A percentile compares a stretch with the other conserved stretches of the same genome.
Conservation (phyloP, 2,888 invertebrate species). For the Crossocerus cetratus region DNA sequence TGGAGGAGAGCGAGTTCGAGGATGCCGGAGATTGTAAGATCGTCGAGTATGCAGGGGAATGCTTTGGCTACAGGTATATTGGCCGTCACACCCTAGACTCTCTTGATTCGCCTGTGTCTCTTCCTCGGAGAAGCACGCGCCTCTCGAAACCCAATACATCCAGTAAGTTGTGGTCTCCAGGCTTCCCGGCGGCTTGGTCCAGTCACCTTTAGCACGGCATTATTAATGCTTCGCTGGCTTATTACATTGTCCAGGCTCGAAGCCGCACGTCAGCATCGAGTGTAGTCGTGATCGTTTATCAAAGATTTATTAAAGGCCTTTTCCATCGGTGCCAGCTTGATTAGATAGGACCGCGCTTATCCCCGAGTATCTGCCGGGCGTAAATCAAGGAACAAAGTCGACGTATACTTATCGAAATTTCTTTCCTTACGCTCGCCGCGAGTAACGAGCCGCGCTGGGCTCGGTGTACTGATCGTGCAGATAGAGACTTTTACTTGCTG, state of each 20-base stretch:
- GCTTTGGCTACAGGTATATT: constrained; percentile 23
- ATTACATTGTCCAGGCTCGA: background rate
- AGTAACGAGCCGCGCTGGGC: background rate
- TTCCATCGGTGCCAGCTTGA: background rate
- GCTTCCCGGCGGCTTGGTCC: background rate
- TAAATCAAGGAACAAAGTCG: constrained; percentile 3
- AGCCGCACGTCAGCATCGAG: background rate
- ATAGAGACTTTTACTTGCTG: background rate
- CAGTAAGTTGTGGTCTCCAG: constrained; percentile 5
- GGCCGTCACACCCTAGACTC: constrained; percentile 41
- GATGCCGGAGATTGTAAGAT: no score
- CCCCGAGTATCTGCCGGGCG: background rate
- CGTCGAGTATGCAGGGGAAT: no score
- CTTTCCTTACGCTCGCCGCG: background rate
- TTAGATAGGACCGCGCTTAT: background rate
- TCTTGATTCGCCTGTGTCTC: constrained; percentile 20
- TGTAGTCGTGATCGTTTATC: background rate
- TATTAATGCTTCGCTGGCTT: background rate
- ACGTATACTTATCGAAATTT: background rate
- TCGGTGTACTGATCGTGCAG: background rate
- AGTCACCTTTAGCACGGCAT: background rate
- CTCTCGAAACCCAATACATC: constrained; percentile 14
- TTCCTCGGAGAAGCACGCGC: background rate
- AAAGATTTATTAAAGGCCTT: background rate
- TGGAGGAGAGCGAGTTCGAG: constrained; percentile 23